Base-by-base conservation (phyloP, 2,113 vertebrate genomes). In the Pterocles burchelli region DNA sequence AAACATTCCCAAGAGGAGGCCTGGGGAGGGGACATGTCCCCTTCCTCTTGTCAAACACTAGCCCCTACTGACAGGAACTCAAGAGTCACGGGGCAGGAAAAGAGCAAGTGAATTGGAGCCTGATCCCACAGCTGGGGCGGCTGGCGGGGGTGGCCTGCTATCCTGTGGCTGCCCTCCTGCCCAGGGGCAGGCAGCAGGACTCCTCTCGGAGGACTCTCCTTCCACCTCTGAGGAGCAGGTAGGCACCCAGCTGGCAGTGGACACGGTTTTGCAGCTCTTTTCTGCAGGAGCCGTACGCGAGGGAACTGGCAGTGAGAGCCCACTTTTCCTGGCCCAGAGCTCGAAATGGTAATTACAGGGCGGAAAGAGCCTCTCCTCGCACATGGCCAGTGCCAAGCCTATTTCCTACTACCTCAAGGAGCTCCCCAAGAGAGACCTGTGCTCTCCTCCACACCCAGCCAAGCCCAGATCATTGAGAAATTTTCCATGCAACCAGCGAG, bases 391-490 rank as follows among this genome's bases (percentile, higher is more conserved):
- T 78, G 93, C 91, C 96, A 94, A 94, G n/a, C 13, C 70, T 54
- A 6, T 63, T 78, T 89, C 57, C 65, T 82, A 28, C 26, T 75
- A 24, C 16, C 46, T 31, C 48, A 75, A 41, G 81, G 38, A 87
- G 26, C 38, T 89, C 36, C 65, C 74, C 55, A 34, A 33, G 76
- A 86, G 68, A 89, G 57, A 78, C 36, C 62, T 61, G 41, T 36
- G 45, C 67, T 68, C n/a, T 93, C 51, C 61, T 94, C 73, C 95
- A 58, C 76, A 77, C 80, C 73, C 68, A 86, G 55, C n/a, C 89
- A 77, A 96, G 38, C 95, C 76, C 87, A 67, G 46, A 78, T 75
- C 34, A 81, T 46, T 95, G 89, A 89, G 80, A 91, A 81, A 85
- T 87, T 87, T 91, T 91, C 73, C 65, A 13, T 75, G 61, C 48